Evolutionary conservation across 2,113 vertebrate species (phyloP).

Genomic region (Cinclus cinclus): DNA sequence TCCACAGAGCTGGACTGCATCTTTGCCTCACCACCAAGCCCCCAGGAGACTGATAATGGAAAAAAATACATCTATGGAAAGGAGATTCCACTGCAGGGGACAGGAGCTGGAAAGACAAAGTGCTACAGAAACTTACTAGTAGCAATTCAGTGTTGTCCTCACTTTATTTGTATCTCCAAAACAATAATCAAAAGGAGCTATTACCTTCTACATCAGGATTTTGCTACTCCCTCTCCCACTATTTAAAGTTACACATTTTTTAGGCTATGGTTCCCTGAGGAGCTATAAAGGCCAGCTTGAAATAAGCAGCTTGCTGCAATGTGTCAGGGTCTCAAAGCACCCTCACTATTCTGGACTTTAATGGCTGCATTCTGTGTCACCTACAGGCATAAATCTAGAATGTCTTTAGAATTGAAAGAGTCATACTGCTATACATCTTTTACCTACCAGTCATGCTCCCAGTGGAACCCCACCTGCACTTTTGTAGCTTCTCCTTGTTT

Average conservation of each 20-base stretch:
- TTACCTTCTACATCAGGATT: not conserved
- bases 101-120: not conserved
- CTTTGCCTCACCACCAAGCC: not conserved
- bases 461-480: not conserved
- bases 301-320: not conserved
- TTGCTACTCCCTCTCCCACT: not conserved
- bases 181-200: not conserved
- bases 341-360: not conserved
- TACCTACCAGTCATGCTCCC: not conserved
- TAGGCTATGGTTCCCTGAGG: rapidly evolving
- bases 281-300: not conserved
- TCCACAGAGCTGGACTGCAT: not conserved
- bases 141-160: not conserved
- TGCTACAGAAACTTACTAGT: not conserved
- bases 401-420: not conserved
- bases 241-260: not conserved
- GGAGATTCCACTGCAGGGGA: not conserved
- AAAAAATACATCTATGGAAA: not conserved
- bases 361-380: not conserved
- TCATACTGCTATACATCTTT: not conserved
- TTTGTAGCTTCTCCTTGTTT: not conserved
- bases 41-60: not conserved
- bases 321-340: not conserved
- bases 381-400: not conserved
- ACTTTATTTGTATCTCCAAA: not conserved